These are phyloP conservation scores for Apis laboriosa DNA, from an alignment of 1,140 invertebrate species.

Conservation along the genomic window DNA sequence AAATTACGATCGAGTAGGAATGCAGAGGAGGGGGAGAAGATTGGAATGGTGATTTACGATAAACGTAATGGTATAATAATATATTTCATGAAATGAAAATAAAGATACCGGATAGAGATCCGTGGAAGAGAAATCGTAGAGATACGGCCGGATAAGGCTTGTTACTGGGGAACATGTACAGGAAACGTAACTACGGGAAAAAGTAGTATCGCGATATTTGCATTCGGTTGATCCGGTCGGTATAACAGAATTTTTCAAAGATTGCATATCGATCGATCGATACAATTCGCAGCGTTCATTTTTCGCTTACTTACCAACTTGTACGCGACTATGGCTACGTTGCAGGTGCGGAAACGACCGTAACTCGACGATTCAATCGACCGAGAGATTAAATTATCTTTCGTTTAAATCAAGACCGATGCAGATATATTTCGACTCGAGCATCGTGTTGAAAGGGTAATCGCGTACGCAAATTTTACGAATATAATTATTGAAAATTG, in stretches of 20 bases:
- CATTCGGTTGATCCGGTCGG: neutral
- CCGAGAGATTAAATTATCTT: neutral
- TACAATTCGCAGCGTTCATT: neutral
- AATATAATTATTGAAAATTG: neutral
- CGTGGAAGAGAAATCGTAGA: neutral
- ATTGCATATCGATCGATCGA: neutral
- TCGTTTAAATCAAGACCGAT: neutral
- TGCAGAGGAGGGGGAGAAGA: no score
- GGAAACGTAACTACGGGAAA: neutral
- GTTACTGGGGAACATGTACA: neutral
- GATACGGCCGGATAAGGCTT: neutral
- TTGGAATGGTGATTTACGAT: neutral
- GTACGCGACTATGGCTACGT: neutral
- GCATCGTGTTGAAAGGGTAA: neutral
- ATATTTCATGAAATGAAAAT: constrained; percentile 16
- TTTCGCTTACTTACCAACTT: neutral
- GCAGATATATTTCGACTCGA: neutral
- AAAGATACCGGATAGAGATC: constrained; percentile 15
- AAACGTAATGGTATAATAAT: constrained; percentile 15
- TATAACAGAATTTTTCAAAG: neutral
- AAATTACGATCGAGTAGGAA: neutral
- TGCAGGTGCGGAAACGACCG: neutral
- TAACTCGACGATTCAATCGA: constrained; percentile 21
- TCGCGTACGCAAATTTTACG: neutral
- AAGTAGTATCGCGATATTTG: neutral